phyloP scores from a whole-genome alignment of 2,113 vertebrate genomes.

The Ageneiosus marmoratus region DNA sequence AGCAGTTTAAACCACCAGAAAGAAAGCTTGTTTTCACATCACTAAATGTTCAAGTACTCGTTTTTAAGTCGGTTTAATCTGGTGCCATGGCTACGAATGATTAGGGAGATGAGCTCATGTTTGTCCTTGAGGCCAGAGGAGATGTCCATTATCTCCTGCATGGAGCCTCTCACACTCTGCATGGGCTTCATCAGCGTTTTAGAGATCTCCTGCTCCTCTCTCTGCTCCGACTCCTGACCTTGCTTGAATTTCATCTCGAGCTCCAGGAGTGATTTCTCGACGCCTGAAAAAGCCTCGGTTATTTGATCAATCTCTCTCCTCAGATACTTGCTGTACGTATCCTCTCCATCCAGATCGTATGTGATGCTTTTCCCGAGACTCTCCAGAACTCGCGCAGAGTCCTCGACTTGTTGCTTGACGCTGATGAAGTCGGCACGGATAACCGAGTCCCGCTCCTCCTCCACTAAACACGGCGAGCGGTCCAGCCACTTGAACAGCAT shows the following conservation, averaged over 20 bases:
- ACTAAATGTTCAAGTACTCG: conserved; percentile 77
- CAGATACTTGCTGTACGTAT: conserved; percentile 89
- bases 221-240: conserved; percentile 82
- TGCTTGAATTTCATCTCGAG: conserved; percentile 92
- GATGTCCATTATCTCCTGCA: conserved; percentile 83
- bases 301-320: conserved; percentile 86
- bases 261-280: conserved; percentile 88
- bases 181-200: conserved; percentile 84
- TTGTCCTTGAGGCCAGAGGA: conserved; percentile 87
- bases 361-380: conserved; percentile 84
- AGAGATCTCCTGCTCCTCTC: conserved; percentile 81
- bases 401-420: conserved; percentile 87
- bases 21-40: neutral
- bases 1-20: neutral
- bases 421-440: conserved; percentile 87
- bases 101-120: conserved; percentile 87
- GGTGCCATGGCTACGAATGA: conserved; percentile 88
- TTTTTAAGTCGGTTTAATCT: conserved; percentile 88
- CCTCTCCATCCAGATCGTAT: conserved; percentile 92
- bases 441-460: conserved; percentile 73
- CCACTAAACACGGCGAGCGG: conserved; percentile 72
- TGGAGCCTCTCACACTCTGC: conserved; percentile 76
- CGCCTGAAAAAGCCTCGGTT: conserved; percentile 85
- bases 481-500: conserved; percentile 89
- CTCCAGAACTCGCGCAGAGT: conserved; percentile 85